Evolutionary conservation across 2,113 vertebrate genomes (phyloP).

Genomic region (Trematocara macrostoma): DNA sequence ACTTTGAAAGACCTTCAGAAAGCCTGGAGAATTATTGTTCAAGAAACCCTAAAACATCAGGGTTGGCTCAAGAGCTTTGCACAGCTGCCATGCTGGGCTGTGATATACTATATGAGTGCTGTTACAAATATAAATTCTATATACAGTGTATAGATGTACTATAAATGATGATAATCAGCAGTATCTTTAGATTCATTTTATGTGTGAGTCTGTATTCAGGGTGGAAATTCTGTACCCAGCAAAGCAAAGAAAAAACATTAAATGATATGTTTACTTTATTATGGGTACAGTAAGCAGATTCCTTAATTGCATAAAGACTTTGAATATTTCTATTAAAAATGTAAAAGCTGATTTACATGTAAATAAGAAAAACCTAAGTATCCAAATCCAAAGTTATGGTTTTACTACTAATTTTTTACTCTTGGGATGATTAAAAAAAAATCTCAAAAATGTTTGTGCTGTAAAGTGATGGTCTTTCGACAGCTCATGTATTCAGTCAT

Average conservation of each 20-base stretch:
- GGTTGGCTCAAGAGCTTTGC: background rate
- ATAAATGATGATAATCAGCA: background rate
- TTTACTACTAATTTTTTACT: background rate
- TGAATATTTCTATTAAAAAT: background rate
- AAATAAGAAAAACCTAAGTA: background rate
- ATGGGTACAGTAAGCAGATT: background rate
- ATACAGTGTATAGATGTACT: background rate
- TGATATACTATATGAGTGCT: background rate
- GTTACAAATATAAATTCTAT: background rate
- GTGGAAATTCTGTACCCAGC: background rate
- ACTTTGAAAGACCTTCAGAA: background rate
- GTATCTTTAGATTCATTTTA: background rate
- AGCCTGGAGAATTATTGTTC: background rate
- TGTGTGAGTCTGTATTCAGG: background rate
- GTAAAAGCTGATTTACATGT: background rate
- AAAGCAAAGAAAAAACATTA: background rate
- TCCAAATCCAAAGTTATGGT: background rate
- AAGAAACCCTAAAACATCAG: background rate
- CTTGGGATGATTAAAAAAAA: background rate
- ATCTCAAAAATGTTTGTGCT: background rate
- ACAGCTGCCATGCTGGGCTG: background rate
- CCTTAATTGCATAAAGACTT: background rate
- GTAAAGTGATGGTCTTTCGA: background rate
- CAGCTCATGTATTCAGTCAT: background rate
- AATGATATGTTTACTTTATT: background rate